These are phyloP conservation scores for Furcifer pardalis DNA, from an alignment of 2,797 vertebrate genomes.

Conservation along the genomic window DNA sequence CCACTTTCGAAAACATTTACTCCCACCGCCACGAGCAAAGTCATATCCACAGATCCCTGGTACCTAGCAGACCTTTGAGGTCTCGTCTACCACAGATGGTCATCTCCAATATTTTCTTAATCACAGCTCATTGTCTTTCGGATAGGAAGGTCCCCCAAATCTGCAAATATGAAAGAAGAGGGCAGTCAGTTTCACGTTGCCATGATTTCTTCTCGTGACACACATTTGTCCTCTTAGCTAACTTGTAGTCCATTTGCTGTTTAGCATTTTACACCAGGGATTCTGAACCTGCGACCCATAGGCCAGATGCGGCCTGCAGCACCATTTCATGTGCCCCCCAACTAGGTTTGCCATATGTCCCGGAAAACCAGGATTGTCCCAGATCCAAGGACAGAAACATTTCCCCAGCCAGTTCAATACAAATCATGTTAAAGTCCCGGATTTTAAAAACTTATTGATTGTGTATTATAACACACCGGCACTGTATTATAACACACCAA, in stretches of 20 bases:
- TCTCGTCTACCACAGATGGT: fast-evolving
- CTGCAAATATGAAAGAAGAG: slow-evolving; percentile 41
- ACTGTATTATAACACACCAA: no score
- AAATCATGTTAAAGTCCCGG: no score
- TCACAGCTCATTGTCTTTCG: fast-evolving
- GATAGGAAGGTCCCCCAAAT: neutral
- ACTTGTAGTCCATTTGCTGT: slow-evolving; percentile 40
- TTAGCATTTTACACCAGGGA: slow-evolving; percentile 3
- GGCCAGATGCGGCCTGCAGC: no score
- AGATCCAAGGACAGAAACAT: no score
- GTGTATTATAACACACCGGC: no score
- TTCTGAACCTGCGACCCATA: no score
- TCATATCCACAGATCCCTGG: neutral
- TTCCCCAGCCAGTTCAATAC: no score
- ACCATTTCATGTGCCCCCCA: no score
- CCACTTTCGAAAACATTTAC: neutral
- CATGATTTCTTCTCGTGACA: neutral
- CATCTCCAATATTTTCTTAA: fast-evolving
- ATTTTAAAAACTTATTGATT: no score
- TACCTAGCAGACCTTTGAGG: neutral
- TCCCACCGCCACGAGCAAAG: fast-evolving
- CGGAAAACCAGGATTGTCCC: no score
- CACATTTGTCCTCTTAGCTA: neutral
- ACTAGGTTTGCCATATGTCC: no score
- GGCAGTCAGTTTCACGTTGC: neutral